phyloP scores from a whole-genome alignment of 2,888 invertebrate genomes.

The Agonopterix alstromeriana region DNA sequence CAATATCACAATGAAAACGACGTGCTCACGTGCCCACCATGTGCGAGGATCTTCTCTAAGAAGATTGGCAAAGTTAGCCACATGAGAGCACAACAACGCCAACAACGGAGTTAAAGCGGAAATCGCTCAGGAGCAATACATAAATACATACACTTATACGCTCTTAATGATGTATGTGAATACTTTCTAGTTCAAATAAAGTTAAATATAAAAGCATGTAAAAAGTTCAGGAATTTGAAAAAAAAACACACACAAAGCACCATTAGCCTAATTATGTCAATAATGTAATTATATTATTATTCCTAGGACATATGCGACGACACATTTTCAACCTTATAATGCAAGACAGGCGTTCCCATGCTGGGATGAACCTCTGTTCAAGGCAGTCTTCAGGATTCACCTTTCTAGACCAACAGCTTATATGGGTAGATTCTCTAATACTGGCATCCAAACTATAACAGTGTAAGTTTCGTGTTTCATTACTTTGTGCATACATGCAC shows the following conservation, averaged over 20 bases:
- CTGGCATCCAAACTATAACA: constrained; percentile 49
- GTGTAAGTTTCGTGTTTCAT: constrained; percentile 28
- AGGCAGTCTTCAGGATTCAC: constrained; percentile 83
- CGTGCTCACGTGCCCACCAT: no score
- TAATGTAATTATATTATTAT: not conserved
- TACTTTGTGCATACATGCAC: no score
- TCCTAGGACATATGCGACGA: constrained; percentile 72
- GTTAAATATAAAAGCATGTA: not conserved
- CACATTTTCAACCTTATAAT: constrained; percentile 88
- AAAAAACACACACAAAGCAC: no score
- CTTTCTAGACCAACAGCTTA: constrained; percentile 75
- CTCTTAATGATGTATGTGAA: no score
- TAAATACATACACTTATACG: no score
- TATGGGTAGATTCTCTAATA: constrained; percentile 77
- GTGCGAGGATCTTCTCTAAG: no score
- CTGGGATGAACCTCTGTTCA: constrained; percentile 90
- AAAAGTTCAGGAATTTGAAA: not conserved
- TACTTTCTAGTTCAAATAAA: not conserved
- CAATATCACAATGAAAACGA: no score
- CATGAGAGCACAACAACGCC: no score
- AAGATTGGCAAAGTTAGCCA: no score
- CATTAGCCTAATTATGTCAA: not conserved
- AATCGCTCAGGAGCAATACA: no score
- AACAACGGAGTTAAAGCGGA: no score
- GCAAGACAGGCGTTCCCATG: constrained; percentile 91